Base-by-base conservation (phyloP, 37 sponge, comb jelly and placozoan species). In the Aplysina aerophoba region DNA sequence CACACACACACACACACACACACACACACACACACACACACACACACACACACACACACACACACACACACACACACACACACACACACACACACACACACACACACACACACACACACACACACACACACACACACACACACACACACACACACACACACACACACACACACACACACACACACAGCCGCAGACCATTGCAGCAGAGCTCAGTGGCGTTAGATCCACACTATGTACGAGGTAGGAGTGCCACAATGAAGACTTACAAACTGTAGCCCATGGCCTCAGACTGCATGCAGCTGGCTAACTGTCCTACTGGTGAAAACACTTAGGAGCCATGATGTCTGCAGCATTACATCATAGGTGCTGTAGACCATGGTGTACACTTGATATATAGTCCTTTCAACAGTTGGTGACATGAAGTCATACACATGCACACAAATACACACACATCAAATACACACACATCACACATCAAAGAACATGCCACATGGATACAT, bases 91-190 rank as follows among this genome's bases (percentile, higher is more conserved):
- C 71, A 69, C 71, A 69, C 71, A 11, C 71, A 27, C 33, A 69
- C 71, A 69, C 71, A 69, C 71, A 69, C 71, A 69, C 71, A 69
- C 71, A 69, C 71, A 69, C 33, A 69, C 71, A 69, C 71, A 30
- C 71, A 69, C 33, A 30, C 71, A 30, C 34, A 30, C 71, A 69
- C 71, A 69, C 71, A 31, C 33, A 69, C 33, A 30, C 33, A 69
- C 33, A 69, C 33, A 69, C 33, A 69, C 71, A 69, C 33, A 30
- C 71, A 69, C 33, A 69, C 31, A 69, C 71, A 69, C 71, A 69
- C 71, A 69, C 71, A 69, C 71, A 69, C 71, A 69, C 71, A 69
- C 71, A 69, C 71, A 69, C 34, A 30, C 34, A 69, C 71, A 30
- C 71, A 69, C 71, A 30, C 71, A 69, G 30, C 11, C 66, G 27